phyloP scores from a whole-genome alignment of 2,113 vertebrate genomes.

The Lepisosteus oculatus region DNA sequence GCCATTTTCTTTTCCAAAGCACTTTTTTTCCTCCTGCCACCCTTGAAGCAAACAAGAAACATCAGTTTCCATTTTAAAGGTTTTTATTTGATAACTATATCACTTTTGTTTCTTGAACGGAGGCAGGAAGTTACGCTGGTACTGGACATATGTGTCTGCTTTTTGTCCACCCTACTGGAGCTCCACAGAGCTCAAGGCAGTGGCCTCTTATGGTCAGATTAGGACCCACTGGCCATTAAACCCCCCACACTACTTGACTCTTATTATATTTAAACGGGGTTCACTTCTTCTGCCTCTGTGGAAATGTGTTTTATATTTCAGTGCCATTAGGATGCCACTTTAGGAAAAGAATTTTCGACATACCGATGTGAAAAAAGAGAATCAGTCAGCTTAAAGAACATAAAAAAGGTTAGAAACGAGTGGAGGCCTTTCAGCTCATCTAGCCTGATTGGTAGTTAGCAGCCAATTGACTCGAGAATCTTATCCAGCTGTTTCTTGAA shows the following conservation, averaged over 20 bases:
- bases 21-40: constrained; percentile 28
- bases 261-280: constrained; percentile 25
- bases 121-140: constrained; percentile 1
- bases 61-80: constrained; percentile 56
- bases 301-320: constrained; percentile 52
- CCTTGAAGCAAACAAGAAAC: constrained; percentile 31
- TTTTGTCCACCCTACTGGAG: constrained; percentile 30
- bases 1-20: constrained; percentile 36
- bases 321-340: constrained; percentile 44
- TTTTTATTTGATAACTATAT: constrained; percentile 46
- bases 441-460: no score
- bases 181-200: constrained; percentile 11
- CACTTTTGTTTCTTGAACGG: constrained; percentile 17
- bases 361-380: constrained; percentile 37
- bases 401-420: no score
- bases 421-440: no score
- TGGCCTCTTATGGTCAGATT: constrained; percentile 30
- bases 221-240: constrained; percentile 34
- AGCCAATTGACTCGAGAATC: no score
- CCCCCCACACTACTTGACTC: constrained; percentile 1
- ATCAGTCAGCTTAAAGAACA: constrained; percentile 28
- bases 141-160: constrained; percentile 36
- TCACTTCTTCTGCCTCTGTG: constrained; percentile 16
- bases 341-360: constrained; percentile 28
- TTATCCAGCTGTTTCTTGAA: no score